Percentiles rank a stretch among this genome's conserved stretches.
These are phyloP conservation scores for Micronycteris hirsuta DNA, from an alignment of 2,113 vertebrate species.

Conservation along the genomic window DNA sequence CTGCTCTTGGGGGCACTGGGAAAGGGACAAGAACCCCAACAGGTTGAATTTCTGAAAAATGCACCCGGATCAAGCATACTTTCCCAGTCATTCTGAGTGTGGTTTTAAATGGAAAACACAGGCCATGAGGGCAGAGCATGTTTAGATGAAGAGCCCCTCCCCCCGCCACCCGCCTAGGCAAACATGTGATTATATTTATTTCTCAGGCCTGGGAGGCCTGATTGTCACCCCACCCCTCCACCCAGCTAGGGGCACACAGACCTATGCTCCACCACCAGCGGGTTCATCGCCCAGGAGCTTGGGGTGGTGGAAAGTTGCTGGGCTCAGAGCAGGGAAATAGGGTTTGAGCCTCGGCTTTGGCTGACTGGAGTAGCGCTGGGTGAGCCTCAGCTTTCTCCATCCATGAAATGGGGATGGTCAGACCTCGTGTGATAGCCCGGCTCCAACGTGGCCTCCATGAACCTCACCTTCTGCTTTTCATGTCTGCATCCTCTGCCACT, in stretches of 20 bases:
- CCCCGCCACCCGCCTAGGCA: background rate
- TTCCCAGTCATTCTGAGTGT: constrained; percentile 57
- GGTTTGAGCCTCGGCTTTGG: too few relatives aligned
- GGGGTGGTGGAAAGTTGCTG: background rate
- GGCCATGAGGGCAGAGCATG: constrained; percentile 24
- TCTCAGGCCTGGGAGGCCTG: constrained; percentile 51
- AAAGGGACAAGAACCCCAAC: constrained; percentile 46
- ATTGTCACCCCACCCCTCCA: background rate
- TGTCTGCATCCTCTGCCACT: background rate
- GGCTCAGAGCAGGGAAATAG: background rate
- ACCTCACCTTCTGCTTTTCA: background rate
- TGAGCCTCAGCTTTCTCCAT: background rate
- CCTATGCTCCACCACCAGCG: background rate
- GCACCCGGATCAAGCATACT: background rate
- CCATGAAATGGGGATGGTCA: background rate
- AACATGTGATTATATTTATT: constrained; percentile 73
- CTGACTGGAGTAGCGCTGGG: background rate
- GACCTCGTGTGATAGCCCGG: background rate
- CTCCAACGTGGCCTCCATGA: fast-evolving
- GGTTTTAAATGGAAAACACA: constrained; percentile 74
- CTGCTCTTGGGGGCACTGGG: background rate
- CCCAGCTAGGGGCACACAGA: background rate
- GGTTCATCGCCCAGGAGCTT: background rate
- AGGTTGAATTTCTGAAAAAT: constrained; percentile 63
- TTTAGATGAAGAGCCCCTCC: constrained; percentile 44